Base-by-base conservation (phyloP, 2,113 vertebrate species). In the Synodontis membranacea region DNA sequence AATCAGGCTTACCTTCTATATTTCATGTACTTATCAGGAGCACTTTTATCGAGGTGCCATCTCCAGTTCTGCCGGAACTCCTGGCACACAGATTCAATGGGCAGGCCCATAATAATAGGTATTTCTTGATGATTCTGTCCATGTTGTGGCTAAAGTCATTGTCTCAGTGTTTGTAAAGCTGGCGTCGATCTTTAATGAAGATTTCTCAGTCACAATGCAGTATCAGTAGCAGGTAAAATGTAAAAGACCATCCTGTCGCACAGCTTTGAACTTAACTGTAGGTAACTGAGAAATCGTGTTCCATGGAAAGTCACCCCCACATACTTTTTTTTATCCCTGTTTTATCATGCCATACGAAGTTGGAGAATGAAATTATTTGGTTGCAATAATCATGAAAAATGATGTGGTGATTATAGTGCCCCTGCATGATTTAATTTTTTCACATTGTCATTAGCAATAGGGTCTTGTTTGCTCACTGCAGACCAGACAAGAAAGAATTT, bases 21-120 rank as follows among this genome's bases (percentile, higher is more conserved):
- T 86, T 88, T 79, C 76, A 75, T 86, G 50, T 72, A 60, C 60
- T 50, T 48, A 76, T 84, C 85, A 90, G 87, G 89, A 88, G 80
- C 85, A 88, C 89, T 60, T 88, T 83, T 68, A 88, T 84, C 82
- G 89, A 90, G 60, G 87, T 79, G n/a, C 85, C 87, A 10, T 84
- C 87, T 52, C 87, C 89, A 68, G 80, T 86, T 78, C 80, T 88
- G 50, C 89, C 80, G 70, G 85, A 88, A 62, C 79, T 85, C n/a
- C 83, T 90, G 87, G 86, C 75, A 84, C 56, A 87, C 76, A 84
- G 79, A 79, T 86, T 66, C 78, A 84, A 56, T 80, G 87, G 87
- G 68, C 64, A 84, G 52, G 42, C 60, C 37, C 87, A 74, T 50
- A 82, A 86, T 48, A 79, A 76, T 88, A 88, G 87, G 87, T 88